Evolutionary conservation across 2,888 invertebrate genomes (phyloP).

Genomic region (Aethes cnicana): DNA sequence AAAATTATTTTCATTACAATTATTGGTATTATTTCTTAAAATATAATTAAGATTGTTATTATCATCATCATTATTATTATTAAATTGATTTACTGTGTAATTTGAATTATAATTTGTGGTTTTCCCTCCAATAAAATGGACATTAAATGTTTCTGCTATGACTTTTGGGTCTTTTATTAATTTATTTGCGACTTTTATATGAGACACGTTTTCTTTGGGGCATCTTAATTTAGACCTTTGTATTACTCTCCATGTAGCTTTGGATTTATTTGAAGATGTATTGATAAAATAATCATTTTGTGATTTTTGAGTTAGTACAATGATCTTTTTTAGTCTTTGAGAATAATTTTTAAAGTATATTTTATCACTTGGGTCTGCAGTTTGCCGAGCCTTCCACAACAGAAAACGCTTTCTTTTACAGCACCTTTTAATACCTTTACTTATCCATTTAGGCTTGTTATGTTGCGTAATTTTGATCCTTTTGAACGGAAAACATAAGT

Average conservation of each 20-base stretch:
- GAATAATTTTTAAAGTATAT: no score
- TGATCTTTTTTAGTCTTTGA: no score
- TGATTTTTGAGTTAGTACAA: no score
- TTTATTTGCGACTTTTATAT: not conserved
- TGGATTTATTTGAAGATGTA: not conserved
- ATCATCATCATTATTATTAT: not conserved
- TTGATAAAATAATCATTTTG: no score
- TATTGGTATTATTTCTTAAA: no score
- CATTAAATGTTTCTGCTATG: slow-evolving; percentile 9
- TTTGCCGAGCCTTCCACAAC: no score
- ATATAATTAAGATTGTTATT: not conserved
- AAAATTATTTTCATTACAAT: not conserved
- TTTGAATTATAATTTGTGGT: not conserved
- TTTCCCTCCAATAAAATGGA: slow-evolving; percentile 1
- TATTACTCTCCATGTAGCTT: slow-evolving; percentile 8
- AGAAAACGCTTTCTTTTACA: no score
- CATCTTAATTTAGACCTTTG: not conserved
- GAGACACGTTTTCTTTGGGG: slow-evolving; percentile 1
- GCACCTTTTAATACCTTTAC: no score
- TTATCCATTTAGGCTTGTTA: slow-evolving; percentile 18
- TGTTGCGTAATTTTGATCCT: slow-evolving; percentile 3
- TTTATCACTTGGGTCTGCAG: no score
- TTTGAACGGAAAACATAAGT: slow-evolving; percentile 13
- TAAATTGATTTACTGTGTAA: no score
- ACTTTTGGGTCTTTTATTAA: not conserved